Conservation (phyloP, 1,140 invertebrate genomes). For the Halesus radiatus region DNA sequence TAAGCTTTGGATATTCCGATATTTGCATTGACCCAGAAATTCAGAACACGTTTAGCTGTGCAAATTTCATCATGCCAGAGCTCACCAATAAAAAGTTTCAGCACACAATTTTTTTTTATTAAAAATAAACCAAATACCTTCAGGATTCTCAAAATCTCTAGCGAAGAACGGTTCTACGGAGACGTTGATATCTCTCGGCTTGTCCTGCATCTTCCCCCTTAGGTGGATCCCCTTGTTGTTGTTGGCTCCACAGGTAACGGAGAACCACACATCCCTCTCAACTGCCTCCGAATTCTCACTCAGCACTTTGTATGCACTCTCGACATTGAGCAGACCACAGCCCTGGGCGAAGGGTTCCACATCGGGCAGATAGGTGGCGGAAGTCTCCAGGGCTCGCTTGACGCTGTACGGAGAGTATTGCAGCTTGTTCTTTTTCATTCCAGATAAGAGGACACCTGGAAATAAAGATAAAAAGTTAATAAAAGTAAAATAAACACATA, state of each 20-base stretch:
- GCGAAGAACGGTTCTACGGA: conserved; percentile 88
- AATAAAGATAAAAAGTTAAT: conserved; percentile 43
- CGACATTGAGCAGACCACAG: conserved; percentile 92
- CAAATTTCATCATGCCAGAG: too few species aligned
- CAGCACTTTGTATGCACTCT: conserved; percentile 72
- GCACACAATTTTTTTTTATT: too few species aligned
- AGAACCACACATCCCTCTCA: conserved; percentile 86
- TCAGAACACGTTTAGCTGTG: too few species aligned
- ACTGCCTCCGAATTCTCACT: conserved; percentile 60
- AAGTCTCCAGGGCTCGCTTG: conserved; percentile 90
- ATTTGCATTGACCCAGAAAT: too few species aligned
- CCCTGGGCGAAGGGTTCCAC: conserved; percentile 94
- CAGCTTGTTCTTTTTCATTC: conserved; percentile 78
- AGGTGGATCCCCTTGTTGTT: conserved; percentile 89
- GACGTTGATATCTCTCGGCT: conserved; percentile 81
- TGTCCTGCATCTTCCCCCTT: conserved; percentile 76
- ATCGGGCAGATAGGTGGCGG: conserved; percentile 81
- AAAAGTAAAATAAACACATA: too few species aligned
- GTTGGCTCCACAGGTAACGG: conserved; percentile 78
- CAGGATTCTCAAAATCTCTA: conserved; percentile 45
- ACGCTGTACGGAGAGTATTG: conserved; percentile 91
- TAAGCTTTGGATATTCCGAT: too few species aligned
- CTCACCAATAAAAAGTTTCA: too few species aligned
- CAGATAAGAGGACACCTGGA: conserved; percentile 85
- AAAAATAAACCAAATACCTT: conserved; percentile 36